Percentiles rank a stretch among this genome's conserved stretches.
phyloP scores from a whole-genome alignment of 2,113 vertebrate genomes.

The Corythornis madagascariensis region DNA sequence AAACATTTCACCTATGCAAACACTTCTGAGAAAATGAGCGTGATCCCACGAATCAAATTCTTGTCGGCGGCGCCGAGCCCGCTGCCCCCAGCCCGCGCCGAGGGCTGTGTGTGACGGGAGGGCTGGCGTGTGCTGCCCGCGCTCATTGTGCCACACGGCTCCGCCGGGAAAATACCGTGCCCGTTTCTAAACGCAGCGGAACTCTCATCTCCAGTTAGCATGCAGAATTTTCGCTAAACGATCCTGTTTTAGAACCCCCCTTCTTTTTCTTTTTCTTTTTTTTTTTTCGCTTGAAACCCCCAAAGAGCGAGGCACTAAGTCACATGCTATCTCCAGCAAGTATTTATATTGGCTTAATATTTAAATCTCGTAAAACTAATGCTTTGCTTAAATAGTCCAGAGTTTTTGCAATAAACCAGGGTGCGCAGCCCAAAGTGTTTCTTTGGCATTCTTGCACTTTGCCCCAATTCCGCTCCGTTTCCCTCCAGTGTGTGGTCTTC shows the following conservation, averaged over 20 bases:
- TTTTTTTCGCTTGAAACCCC: neutral
- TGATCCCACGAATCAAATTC: neutral
- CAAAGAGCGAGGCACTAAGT: constrained; percentile 14
- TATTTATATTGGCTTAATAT: constrained; percentile 62
- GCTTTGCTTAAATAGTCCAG: constrained; percentile 43
- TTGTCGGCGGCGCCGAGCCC: neutral
- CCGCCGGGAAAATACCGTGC: neutral
- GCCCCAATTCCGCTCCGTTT: constrained; percentile 60
- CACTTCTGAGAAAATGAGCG: neutral
- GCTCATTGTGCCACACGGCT: neutral
- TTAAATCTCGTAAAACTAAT: constrained; percentile 61
- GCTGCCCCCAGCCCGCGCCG: neutral
- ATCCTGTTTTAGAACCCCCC: neutral
- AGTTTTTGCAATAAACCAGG: constrained; percentile 64
- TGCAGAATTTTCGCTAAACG: neutral
- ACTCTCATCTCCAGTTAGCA: neutral
- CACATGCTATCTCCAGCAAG: constrained; percentile 36
- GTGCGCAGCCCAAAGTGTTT: constrained; percentile 48
- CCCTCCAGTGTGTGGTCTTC: constrained; percentile 60
- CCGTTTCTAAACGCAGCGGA: neutral
- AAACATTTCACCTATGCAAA: neutral
- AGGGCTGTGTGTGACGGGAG: neutral
- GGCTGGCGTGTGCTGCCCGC: neutral
- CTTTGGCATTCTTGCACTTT: constrained; percentile 72
- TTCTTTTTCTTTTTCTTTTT: neutral